Conservation (phyloP, 2,888 invertebrate genomes). For the Macroteleia sp. region DNA sequence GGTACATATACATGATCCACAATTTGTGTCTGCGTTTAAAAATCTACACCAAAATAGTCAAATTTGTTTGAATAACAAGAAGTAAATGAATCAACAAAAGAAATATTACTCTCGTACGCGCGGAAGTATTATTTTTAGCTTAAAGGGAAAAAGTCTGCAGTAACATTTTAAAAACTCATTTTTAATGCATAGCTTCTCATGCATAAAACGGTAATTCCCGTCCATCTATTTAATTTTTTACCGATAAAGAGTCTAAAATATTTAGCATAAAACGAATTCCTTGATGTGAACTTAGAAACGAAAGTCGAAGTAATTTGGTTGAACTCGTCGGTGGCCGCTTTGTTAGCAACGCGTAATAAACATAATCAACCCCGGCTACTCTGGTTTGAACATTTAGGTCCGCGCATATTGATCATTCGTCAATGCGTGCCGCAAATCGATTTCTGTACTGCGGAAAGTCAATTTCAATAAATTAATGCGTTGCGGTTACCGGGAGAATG, state of each 20-base stretch:
- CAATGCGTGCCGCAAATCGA: conserved; percentile 47
- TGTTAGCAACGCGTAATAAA: conserved; percentile 16
- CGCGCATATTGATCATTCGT: conserved; percentile 40
- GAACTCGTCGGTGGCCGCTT: too few relatives aligned
- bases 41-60: too few relatives aligned
- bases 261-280: conserved; percentile 20
- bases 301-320: conserved; percentile 11
- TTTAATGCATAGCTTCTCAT: not conserved
- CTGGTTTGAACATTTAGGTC: conserved; percentile 22
- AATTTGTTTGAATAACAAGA: too few relatives aligned
- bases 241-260: conserved; percentile 28
- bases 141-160: not conserved
- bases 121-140: too few relatives aligned
- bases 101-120: too few relatives aligned
- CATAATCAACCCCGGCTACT: conserved; percentile 29
- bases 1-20: too few relatives aligned
- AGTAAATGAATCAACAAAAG: too few relatives aligned
- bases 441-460: conserved; percentile 59
- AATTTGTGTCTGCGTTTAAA: too few relatives aligned
- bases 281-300: conserved; percentile 9
- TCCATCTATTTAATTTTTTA: conserved; percentile 23
- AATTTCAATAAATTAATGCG: conserved; percentile 70
- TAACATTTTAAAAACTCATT: conserved; percentile 2
- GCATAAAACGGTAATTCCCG: conserved; percentile 10
- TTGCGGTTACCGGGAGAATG: conserved; percentile 49